Evolutionary conservation across 2,888 invertebrate genomes (phyloP), one percentile per base, ranked within the genome.

Genomic region (Nycteola revayana): DNA sequence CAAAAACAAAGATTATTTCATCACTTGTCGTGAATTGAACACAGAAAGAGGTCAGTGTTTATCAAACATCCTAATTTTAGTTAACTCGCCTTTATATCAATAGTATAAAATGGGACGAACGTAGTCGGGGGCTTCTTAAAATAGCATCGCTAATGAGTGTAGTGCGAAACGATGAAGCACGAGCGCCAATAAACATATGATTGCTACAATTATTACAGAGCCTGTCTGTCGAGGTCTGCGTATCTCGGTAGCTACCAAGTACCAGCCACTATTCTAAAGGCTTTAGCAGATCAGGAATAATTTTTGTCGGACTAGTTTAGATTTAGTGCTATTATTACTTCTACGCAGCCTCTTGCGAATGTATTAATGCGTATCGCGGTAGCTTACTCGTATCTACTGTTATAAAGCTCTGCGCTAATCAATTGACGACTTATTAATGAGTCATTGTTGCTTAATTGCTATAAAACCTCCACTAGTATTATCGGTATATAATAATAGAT

Each of bases 131-230:
- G 50, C 57, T 49, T 70, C 80, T 76, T 60, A 67, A 80, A 83
- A 85, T 84, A 84, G 73, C 67, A 45, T 44, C 58, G 42, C 62
- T 68, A 71, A 69, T 67, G 62, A 73, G 59, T 58, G 62, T 70
- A 60, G 71, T 60, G 71, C 71, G 71, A 77, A 75, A 70, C 66
- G 65, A 63, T 66, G 54, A 62, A 69, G 71, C 69, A 73, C 74
- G 70, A 65, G 66, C 66, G 69, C 67, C 69, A 70, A 70, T 78
- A 75, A 74, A 77, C 73, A 79, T 76, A 78, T 71, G 71, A 81
- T 77, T 74, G 71, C 70, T 60, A 75, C 80, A 81, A 48, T 48
- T 36, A 46, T 49, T 45, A 44, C 52, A 11, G 27, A 28, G 23
- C 27, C 45, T 47, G 23, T 24, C 45, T 47, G 44, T 40, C 48